Evolutionary conservation across 2,888 invertebrate genomes (phyloP).

Genomic region (Platerodrilus igneus): DNA sequence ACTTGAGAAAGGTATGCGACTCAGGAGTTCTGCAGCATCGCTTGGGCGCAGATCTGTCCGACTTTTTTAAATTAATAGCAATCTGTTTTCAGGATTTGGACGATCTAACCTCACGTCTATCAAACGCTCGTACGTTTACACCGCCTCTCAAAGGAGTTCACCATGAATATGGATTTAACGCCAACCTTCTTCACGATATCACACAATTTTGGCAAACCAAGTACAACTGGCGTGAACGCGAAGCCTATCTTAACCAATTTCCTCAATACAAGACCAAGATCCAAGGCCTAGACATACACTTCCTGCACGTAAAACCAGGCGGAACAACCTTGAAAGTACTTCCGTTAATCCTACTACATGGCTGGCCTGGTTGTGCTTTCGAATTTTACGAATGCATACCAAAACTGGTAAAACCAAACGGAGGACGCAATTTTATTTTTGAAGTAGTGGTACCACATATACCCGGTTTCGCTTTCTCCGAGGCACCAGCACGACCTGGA

Average conservation of each 20-base stretch:
- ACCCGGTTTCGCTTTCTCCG: constrained; percentile 53
- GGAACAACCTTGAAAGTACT: constrained; percentile 46
- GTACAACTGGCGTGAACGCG: constrained; percentile 62
- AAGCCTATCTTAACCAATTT: constrained; percentile 57
- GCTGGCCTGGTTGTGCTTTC: constrained; percentile 84
- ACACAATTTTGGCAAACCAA: constrained; percentile 70
- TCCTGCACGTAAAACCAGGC: constrained; percentile 53
- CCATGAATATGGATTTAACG: too few relatives aligned
- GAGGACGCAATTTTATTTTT: constrained; percentile 58
- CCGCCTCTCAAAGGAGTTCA: constrained; percentile 16
- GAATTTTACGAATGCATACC: constrained; percentile 79
- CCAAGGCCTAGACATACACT: constrained; percentile 61
- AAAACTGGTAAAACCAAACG: constrained; percentile 51
- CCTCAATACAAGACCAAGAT: constrained; percentile 67
- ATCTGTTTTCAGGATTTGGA: background rate
- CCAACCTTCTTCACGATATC: constrained; percentile 57
- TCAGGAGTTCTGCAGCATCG: too few relatives aligned
- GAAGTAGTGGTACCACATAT: constrained; percentile 59
- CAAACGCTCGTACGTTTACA: background rate
- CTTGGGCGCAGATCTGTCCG: too few relatives aligned
- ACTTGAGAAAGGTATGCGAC: too few relatives aligned
- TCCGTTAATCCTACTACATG: constrained; percentile 73
- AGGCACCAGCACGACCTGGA: constrained; percentile 59
- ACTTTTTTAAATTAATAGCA: background rate
- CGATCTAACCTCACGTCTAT: background rate